A percentile compares a stretch with the other conserved stretches of the same genome.
These are phyloP conservation scores for Cottus gobio DNA, from an alignment of 2,113 vertebrate species.

Conservation along the genomic window DNA sequence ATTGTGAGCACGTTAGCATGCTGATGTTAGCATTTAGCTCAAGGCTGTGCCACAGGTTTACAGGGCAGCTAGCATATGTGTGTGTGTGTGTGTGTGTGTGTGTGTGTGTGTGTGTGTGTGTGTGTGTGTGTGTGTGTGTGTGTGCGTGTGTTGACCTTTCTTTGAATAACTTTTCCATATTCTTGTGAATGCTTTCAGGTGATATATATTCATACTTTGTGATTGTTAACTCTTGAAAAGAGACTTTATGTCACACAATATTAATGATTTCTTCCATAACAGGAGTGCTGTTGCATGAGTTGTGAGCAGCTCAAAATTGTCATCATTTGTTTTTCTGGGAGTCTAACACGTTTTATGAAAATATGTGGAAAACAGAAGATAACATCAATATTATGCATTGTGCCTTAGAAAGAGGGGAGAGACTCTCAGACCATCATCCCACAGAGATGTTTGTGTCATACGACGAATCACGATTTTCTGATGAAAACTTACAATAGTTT, in stretches of 20 bases:
- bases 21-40: neutral
- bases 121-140: neutral
- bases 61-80: no score
- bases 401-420: conserved; percentile 8
- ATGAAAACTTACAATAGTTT: conserved; percentile 7
- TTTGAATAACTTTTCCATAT: neutral
- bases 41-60: neutral
- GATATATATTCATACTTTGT: neutral
- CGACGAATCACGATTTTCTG: neutral
- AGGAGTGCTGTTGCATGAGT: neutral
- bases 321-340: conserved; percentile 7
- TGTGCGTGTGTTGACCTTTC: neutral
- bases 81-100: no score
- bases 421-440: conserved; percentile 11
- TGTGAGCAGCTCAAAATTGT: neutral
- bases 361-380: conserved; percentile 31
- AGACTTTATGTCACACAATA: neutral
- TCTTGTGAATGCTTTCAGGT: neutral
- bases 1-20: neutral
- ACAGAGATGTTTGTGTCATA: conserved; percentile 11
- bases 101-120: no score
- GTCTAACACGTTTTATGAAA: neutral
- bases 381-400: conserved; percentile 33
- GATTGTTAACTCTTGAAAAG: neutral
- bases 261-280: neutral